phyloP scores from a whole-genome alignment of 2,113 vertebrate species.

The Natator depressus region DNA sequence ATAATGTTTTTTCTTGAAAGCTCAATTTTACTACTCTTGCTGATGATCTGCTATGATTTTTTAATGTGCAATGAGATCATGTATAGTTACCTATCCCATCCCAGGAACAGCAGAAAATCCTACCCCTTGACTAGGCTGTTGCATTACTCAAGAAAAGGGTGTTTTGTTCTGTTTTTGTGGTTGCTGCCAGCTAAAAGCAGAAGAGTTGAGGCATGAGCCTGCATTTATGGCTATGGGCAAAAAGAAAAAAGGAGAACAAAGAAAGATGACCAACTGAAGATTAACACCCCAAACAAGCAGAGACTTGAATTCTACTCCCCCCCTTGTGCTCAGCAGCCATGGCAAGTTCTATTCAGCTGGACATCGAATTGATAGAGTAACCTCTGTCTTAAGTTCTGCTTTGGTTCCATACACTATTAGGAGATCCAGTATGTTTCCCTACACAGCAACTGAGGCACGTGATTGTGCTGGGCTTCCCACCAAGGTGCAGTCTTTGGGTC shows the following conservation, averaged over 20 bases:
- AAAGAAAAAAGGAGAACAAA: neutral
- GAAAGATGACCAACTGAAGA: neutral
- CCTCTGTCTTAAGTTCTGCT: too few relatives aligned
- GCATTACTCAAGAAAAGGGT: too few relatives aligned
- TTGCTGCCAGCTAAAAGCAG: too few relatives aligned
- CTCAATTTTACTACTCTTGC: neutral
- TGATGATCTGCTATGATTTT: neutral
- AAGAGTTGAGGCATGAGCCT: neutral
- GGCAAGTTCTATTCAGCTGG: constrained; percentile 17
- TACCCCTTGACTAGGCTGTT: too few relatives aligned
- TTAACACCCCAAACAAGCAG: neutral
- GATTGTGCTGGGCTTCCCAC: neutral
- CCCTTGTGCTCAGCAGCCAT: constrained; percentile 19
- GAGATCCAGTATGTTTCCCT: too few relatives aligned
- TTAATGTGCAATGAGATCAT: too few relatives aligned
- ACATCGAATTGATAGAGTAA: neutral
- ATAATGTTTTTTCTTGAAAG: neutral
- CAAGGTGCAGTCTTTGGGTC: neutral
- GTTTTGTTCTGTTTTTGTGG: too few relatives aligned
- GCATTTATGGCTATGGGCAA: neutral
- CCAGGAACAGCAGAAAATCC: too few relatives aligned
- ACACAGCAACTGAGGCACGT: too few relatives aligned
- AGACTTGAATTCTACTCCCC: constrained; percentile 11
- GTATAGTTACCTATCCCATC: too few relatives aligned
- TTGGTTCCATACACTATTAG: too few relatives aligned